Evolutionary conservation across 2,113 vertebrate species (phyloP), one percentile per base, ranked within the genome.

Genomic region (Morone saxatilis): DNA sequence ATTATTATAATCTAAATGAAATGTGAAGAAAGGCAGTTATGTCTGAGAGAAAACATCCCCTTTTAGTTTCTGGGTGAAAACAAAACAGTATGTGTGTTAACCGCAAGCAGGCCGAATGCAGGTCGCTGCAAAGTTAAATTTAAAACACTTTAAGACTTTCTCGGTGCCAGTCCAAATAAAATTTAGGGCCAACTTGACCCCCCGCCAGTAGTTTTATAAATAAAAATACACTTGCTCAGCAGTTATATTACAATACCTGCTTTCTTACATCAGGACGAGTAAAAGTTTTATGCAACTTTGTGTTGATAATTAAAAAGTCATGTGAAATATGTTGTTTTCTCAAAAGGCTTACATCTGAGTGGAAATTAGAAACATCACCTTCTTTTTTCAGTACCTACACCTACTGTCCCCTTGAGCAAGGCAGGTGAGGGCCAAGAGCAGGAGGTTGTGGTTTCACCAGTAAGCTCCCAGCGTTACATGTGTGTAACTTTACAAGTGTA

Each of bases 201-300:
- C 66, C 79, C 4, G 43, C 81, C 76, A 51, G 4, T 47, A 36
- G 22, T 57, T 76, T 87, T 59, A 86, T 73, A 78, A 86, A 89
- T 79, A 86, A 73, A 83, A 89, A 89, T 40, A 72, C 82, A 83
- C 81, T 78, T 69, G 77, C 77, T 91, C 85, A 87, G 87, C 87
- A 87, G 50, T 85, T 78, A 36, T 20, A 48, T 36, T n/a, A 80
- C 75, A 80, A 85, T 80, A 76, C 80, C 61, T 78, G 76, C 87
- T 69, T 78, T 81, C 70, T 89, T 56, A 56, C 57, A 57, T 69
- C 50, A 36, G 74, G 66, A 54, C 71, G 50, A 75, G 76, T 67
- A 63, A 6, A 48, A 11, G 59, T 73, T 82, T 86, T 76, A 88
- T 9, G 16, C 62, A 56, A 41, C 48, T 77, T 50, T 19, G 51